phyloP scores from a whole-genome alignment of 2,113 vertebrate species.

The Pseudorhombus dupliciocellatus region DNA sequence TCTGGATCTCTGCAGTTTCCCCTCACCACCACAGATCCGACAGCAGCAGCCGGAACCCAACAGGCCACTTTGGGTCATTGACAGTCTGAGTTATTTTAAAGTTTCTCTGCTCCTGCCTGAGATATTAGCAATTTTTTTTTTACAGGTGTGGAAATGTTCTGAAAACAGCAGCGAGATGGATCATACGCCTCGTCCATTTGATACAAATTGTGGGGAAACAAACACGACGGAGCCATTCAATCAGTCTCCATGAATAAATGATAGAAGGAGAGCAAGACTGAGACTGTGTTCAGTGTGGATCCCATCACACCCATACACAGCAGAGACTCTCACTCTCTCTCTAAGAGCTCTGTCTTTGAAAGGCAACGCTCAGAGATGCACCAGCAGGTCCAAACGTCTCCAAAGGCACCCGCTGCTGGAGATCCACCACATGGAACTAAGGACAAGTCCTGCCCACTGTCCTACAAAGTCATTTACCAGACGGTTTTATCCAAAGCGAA shows the following conservation, averaged over 20 bases:
- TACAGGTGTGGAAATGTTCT: not conserved
- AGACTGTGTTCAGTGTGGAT: not conserved
- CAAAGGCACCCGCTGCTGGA: not conserved
- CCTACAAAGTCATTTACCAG: no score
- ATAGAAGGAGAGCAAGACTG: constrained; percentile 19
- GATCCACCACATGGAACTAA: no score
- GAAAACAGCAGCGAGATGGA: constrained; percentile 3
- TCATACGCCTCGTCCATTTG: constrained; percentile 9
- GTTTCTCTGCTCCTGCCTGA: not conserved
- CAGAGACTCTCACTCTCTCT: not conserved
- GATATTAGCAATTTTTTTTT: not conserved
- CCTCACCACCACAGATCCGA: no score
- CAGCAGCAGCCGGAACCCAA: not conserved
- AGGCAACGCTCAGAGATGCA: not conserved
- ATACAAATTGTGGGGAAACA: constrained; percentile 17
- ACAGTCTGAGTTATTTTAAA: not conserved
- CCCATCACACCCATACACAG: not conserved
- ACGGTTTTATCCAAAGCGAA: no score
- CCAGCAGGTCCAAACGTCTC: no score
- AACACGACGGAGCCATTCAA: constrained; percentile 14
- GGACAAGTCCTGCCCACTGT: not conserved
- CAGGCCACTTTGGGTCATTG: not conserved
- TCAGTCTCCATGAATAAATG: constrained; percentile 35
- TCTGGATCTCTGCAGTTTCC: no score
- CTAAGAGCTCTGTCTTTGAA: not conserved